phyloP scores from a whole-genome alignment of 2,888 invertebrate species.

The Pyralis farinalis region DNA sequence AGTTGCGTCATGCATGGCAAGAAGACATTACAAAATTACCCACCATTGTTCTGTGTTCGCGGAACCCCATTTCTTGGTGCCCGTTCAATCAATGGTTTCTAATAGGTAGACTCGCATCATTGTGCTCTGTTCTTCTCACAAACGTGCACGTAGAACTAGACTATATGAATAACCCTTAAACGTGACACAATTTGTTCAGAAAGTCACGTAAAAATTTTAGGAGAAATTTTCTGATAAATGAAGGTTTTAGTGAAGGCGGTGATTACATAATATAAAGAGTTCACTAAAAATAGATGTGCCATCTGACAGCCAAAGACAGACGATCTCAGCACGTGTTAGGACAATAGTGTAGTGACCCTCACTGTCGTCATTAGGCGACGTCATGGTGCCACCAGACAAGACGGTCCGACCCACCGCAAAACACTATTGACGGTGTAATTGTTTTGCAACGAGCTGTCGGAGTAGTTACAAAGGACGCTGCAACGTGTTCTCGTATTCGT shows the following conservation, averaged over 20 bases:
- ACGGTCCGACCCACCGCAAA: slow-evolving; percentile 26
- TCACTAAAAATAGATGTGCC: slow-evolving; percentile 21
- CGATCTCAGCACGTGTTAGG: slow-evolving; percentile 42
- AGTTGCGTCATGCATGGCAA: slow-evolving; percentile 72
- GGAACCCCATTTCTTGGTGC: slow-evolving; percentile 51
- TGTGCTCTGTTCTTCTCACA: slow-evolving; percentile 64
- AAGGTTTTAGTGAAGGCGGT: no score
- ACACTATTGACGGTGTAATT: slow-evolving; percentile 37
- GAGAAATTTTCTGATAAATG: slow-evolving; percentile 13
- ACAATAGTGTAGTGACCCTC: slow-evolving; percentile 51
- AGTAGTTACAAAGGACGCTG: slow-evolving; percentile 11
- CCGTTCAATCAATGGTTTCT: slow-evolving; percentile 37
- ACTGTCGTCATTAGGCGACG: slow-evolving; percentile 46
- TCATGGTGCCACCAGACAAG: slow-evolving; percentile 43
- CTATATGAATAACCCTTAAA: no score
- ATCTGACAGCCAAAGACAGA: slow-evolving; percentile 24
- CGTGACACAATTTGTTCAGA: slow-evolving; percentile 5
- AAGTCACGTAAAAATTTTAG: slow-evolving; percentile 20
- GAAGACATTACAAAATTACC: slow-evolving; percentile 75
- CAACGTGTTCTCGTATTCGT: neutral
- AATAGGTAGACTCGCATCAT: slow-evolving; percentile 55
- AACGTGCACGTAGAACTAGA: slow-evolving; percentile 29
- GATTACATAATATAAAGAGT: slow-evolving; percentile 7
- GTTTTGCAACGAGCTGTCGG: slow-evolving; percentile 37
- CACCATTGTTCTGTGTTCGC: slow-evolving; percentile 75